phyloP scores from a whole-genome alignment of 2,797 vertebrate species.

The Rhadinocentrus ornatus region DNA sequence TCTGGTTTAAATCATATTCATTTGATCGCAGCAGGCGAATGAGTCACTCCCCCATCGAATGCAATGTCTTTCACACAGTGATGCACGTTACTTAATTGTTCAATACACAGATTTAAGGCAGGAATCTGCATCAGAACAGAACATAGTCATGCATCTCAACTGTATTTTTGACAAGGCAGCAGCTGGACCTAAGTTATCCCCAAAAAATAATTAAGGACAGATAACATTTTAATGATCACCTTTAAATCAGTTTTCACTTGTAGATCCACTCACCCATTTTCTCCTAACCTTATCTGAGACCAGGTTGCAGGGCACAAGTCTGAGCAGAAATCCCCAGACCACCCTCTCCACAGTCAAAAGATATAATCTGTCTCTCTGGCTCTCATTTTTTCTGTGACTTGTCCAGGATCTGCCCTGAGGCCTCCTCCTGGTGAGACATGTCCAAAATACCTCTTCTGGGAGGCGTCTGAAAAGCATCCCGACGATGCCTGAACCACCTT shows the following conservation, averaged over 20 bases:
- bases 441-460: constrained; percentile 1
- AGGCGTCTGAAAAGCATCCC: neutral
- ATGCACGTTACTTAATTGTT: neutral
- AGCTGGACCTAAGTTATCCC: neutral
- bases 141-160: neutral
- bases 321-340: neutral
- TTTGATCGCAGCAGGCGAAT: neutral
- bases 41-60: neutral
- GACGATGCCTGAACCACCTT: neutral
- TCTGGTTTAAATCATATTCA: neutral
- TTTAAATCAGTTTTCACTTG: neutral
- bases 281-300: neutral
- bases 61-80: neutral
- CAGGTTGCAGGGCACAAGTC: neutral
- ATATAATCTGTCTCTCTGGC: constrained; percentile 1
- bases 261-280: neutral
- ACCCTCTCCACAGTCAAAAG: neutral
- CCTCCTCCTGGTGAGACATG: constrained; percentile 1
- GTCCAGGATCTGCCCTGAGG: neutral
- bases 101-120: neutral
- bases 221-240: neutral
- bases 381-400: neutral
- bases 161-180: neutral
- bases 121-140: neutral
- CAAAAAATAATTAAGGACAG: neutral